These are phyloP conservation scores for Phania funesta DNA, from an alignment of 2,888 invertebrate species.

Conservation along the genomic window DNA sequence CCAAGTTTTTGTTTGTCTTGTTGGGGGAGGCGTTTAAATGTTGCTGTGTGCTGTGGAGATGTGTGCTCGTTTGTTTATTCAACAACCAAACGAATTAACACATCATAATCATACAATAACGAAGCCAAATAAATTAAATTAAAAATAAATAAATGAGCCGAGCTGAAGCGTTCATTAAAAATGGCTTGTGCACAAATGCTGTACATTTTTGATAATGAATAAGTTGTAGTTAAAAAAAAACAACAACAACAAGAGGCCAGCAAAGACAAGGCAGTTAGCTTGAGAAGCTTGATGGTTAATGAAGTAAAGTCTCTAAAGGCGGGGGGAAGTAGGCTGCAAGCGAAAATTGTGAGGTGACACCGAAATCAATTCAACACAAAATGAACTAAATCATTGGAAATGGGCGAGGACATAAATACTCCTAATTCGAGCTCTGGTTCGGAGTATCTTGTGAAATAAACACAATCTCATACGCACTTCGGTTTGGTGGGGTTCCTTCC, in stretches of 20 bases:
- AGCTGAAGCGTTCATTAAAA: conserved; percentile 40
- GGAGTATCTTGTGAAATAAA: neutral
- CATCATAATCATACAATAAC: conserved; percentile 60
- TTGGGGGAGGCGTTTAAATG: conserved; percentile 61
- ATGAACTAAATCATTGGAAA: neutral
- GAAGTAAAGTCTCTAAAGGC: conserved; percentile 4
- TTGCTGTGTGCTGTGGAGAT: conserved; percentile 36
- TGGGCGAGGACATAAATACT: neutral
- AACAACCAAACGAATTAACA: conserved; percentile 65
- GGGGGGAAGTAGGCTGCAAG: conserved; percentile 9
- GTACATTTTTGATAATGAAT: conserved; percentile 27
- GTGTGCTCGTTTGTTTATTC: conserved; percentile 59
- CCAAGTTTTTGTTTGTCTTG: neutral
- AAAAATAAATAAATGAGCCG: conserved; percentile 36
- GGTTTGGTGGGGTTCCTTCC: conserved; percentile 31
- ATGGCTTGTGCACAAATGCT: conserved; percentile 40
- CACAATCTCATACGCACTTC: neutral
- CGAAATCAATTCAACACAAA: neutral
- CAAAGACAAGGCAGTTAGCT: conserved; percentile 30
- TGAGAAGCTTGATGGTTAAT: conserved; percentile 26
- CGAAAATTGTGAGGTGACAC: neutral
- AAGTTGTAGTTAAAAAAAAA: conserved; percentile 19
- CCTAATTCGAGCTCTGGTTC: no score
- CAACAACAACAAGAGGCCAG: neutral
- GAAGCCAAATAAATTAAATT: conserved; percentile 41